Evolutionary conservation across 2,113 vertebrate species (phyloP).

Genomic region (Carassius gibelio): DNA sequence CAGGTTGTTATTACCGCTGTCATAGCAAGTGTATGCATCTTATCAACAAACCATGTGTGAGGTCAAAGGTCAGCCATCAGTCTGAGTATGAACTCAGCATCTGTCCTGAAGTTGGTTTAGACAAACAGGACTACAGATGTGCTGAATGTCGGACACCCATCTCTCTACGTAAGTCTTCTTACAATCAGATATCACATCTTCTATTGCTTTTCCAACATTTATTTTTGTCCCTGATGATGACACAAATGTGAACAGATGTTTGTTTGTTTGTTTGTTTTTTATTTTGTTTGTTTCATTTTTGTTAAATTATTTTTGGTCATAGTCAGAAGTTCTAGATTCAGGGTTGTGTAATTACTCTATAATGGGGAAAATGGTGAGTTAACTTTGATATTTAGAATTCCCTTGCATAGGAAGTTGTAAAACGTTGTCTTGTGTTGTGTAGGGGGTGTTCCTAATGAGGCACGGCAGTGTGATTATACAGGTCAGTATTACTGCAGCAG

Average conservation of each 20-base stretch:
- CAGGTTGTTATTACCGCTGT: constrained; percentile 95
- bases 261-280: too few species aligned
- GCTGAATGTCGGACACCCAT: constrained; percentile 89
- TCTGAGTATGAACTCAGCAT: constrained; percentile 94
- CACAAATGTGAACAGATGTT: not conserved
- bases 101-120: constrained; percentile 91
- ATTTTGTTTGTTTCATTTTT: not conserved
- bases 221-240: not conserved
- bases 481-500: constrained; percentile 96
- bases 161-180: constrained; percentile 85
- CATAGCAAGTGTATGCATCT: constrained; percentile 97
- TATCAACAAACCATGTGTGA: constrained; percentile 90
- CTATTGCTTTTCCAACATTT: not conserved
- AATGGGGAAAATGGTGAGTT: not conserved
- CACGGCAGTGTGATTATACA: constrained; percentile 94
- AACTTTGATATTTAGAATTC: not conserved
- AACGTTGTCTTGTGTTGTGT: constrained; percentile 22
- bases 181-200: not conserved
- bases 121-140: constrained; percentile 95
- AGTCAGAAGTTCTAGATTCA: not conserved
- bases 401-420: not conserved
- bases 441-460: constrained; percentile 91
- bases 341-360: not conserved
- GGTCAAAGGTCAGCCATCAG: constrained; percentile 95
- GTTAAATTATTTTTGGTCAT: not conserved